Evolutionary conservation across 2,888 invertebrate species (phyloP).

Genomic region (Idaea aversata): DNA sequence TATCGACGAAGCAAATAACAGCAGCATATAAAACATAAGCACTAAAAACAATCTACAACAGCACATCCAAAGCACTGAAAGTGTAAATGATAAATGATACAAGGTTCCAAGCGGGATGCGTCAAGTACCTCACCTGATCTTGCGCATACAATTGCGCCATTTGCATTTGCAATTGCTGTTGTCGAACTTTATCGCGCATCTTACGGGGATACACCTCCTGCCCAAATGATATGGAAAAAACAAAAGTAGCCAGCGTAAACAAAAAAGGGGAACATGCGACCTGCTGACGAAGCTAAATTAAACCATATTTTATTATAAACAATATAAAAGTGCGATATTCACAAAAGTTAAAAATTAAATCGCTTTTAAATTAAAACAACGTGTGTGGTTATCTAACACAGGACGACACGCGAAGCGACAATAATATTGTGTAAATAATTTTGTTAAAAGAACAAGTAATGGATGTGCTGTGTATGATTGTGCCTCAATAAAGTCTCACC

Average conservation of each 20-base stretch:
- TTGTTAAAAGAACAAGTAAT: slow-evolving; percentile 59
- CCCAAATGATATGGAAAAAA: slow-evolving; percentile 81
- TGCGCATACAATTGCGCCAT: slow-evolving; percentile 79
- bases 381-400: slow-evolving; percentile 64
- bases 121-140: slow-evolving; percentile 76
- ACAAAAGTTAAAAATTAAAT: slow-evolving; percentile 50
- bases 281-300: slow-evolving; percentile 55
- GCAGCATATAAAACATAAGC: slow-evolving; percentile 62
- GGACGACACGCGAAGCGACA: slow-evolving; percentile 66
- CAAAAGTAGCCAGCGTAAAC: slow-evolving; percentile 79
- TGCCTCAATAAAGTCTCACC: slow-evolving; percentile 62
- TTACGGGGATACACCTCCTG: slow-evolving; percentile 90
- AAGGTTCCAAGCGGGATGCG: slow-evolving; percentile 69
- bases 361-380: slow-evolving; percentile 49
- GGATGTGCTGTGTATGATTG: slow-evolving; percentile 68
- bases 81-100: slow-evolving; percentile 52
- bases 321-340: slow-evolving; percentile 46
- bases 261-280: slow-evolving; percentile 74
- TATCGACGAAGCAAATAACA: slow-evolving; percentile 51
- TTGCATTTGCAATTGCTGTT: slow-evolving; percentile 83
- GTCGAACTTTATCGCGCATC: slow-evolving; percentile 89
- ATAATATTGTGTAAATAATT: slow-evolving; percentile 39
- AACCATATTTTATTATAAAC: slow-evolving; percentile 38
- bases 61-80: slow-evolving; percentile 76
- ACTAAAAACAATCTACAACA: slow-evolving; percentile 64